Percentiles rank a stretch among this genome's conserved stretches.
Evolutionary conservation across 2,113 vertebrate genomes (phyloP).

Genomic region (Lamprotornis superbus): DNA sequence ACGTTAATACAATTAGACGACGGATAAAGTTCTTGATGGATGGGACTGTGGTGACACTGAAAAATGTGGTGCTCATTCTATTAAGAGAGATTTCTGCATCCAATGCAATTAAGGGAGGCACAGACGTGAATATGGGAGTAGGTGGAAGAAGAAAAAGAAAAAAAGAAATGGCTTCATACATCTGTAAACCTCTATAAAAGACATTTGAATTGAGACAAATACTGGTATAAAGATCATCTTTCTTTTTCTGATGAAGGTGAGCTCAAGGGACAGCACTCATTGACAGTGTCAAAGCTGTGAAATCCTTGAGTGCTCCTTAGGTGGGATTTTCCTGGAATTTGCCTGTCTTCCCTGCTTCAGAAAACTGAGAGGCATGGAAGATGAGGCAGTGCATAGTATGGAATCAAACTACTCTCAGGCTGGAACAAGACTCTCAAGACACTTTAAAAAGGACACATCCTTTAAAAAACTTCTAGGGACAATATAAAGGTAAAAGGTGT

Average conservation of each 20-base stretch:
- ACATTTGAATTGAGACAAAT: neutral
- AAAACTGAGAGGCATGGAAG: neutral
- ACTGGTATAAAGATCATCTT: neutral
- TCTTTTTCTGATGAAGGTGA: neutral
- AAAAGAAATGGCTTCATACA: neutral
- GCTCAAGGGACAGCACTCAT: neutral
- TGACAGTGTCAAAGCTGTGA: neutral
- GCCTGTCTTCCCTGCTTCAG: neutral
- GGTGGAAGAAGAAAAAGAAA: neutral
- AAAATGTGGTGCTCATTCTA: neutral
- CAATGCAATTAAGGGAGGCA: neutral
- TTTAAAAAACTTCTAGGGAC: neutral
- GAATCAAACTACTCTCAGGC: neutral
- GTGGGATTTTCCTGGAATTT: neutral
- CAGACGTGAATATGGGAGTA: neutral
- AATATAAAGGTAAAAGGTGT: neutral
- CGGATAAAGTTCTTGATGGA: constrained; percentile 3
- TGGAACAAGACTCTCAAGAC: neutral
- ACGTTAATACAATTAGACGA: constrained; percentile 45
- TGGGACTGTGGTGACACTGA: constrained; percentile 15
- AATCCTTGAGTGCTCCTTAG: neutral
- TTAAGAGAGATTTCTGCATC: constrained; percentile 21
- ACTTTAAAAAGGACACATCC: neutral
- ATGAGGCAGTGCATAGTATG: neutral
- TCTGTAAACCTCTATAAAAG: neutral